Evolutionary conservation across 2,797 vertebrate species (phyloP), one percentile per base, ranked within the genome.

Genomic region (Mus spretus): DNA sequence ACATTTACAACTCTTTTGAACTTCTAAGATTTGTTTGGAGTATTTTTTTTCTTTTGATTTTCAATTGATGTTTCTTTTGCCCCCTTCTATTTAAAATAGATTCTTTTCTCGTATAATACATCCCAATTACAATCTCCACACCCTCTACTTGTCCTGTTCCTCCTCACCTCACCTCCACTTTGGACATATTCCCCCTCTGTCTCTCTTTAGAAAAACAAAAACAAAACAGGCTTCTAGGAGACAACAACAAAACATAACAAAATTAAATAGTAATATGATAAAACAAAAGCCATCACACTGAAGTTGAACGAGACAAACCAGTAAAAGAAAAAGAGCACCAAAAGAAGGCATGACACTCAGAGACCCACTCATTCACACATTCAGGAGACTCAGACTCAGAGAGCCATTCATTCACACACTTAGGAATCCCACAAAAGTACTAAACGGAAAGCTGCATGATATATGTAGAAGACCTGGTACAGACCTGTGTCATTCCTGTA

Each of bases 41-140:
- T 88, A 94, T 65, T 95, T 65, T 20, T 34, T 28, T 67, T 50
- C 87, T 85, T 89, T 70, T 87, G 63, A 91, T 87, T 93, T 96
- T 87, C 24, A 82, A 63, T 24, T 59, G 50, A 3, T 83, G 86
- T 94, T 80, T 93, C 72, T 86, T 96, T 24, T 50, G 24, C 4
- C 7, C 28, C 83, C 28, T 67, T 50, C 40, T 50, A 47, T 8
- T 85, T 44, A 50, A 65, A 65, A 85, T 50, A 24, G 61, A 14
- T 50, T 85, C 1, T 85, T 85, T 85, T 85, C 44, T 50, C 61
- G 50, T 34, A 67, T 44, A 65, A 13, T 85, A 67, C 34, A 50
- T 34, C 31, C 28, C 19, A 6, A 67, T 40, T 85, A 67, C 44
- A 67, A 13, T 85, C 22, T 65, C 11, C 28, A 44, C 28, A 34